A percentile compares a stretch with the other conserved stretches of the same genome.
These are phyloP conservation scores for Yponomeuta malinellus DNA, from an alignment of 2,888 invertebrate genomes.

Conservation along the genomic window DNA sequence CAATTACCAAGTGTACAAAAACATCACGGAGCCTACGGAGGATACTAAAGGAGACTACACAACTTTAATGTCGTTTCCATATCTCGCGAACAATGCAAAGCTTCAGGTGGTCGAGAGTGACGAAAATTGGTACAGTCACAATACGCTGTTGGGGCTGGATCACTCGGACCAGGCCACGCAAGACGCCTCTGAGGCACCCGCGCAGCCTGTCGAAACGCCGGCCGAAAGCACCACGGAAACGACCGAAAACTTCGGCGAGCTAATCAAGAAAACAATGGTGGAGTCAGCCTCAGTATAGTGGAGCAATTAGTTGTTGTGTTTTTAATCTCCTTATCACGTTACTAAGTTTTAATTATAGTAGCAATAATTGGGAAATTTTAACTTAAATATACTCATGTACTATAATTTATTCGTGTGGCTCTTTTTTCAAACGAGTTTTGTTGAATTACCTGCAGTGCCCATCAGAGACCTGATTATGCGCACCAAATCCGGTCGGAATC, in stretches of 20 bases:
- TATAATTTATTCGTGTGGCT: constrained; percentile 1
- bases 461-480: too few species aligned
- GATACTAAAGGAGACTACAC: constrained; percentile 77
- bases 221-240: constrained; percentile 39
- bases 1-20: constrained; percentile 63
- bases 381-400: constrained; percentile 16
- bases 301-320: constrained; percentile 66
- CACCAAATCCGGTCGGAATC: too few species aligned
- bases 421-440: neutral
- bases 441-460: too few species aligned
- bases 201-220: constrained; percentile 23
- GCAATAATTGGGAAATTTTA: constrained; percentile 38
- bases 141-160: constrained; percentile 56
- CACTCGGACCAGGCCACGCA: constrained; percentile 54
- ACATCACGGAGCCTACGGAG: constrained; percentile 47
- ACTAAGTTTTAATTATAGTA: constrained; percentile 62
- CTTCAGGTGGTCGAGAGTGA: constrained; percentile 77
- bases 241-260: constrained; percentile 90
- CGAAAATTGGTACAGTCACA: constrained; percentile 70
- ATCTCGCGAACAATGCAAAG: constrained; percentile 77
- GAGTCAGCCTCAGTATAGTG: constrained; percentile 92
- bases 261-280: constrained; percentile 94
- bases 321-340: constrained; percentile 59
- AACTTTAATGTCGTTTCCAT: constrained; percentile 79
- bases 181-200: constrained; percentile 39